Base-by-base conservation (phyloP, 2,888 invertebrate species). In the Papilio demoleus region DNA sequence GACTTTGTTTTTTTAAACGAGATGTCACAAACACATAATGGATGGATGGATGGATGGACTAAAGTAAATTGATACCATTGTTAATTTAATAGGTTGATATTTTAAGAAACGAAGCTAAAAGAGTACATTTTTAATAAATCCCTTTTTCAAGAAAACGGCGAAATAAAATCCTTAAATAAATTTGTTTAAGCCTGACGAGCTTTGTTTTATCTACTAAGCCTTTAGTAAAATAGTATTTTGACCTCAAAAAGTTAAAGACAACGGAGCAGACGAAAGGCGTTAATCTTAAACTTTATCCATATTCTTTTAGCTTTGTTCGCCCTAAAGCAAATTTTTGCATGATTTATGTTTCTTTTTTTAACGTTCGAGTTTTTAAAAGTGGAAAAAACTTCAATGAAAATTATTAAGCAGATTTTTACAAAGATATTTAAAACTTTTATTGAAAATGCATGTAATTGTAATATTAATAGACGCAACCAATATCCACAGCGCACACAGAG, bases 241-340 rank as follows among this genome's bases (percentile, higher is more conserved):
- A 67, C 60, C 61, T 60, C 17, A 17, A 50, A 66, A 19, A 1
- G 4, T 31, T 17, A 8, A 27, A 27, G 53, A 53, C 53, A 53
- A n/a, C 31, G n/a, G 31, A 53, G 31, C 53, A 53, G 53, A 31
- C 53, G 53, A 53, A 53, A 53, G 53, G 50, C 53, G 60, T 53
- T 61, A 50, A 61, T 67, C 67, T 67, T 40, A 4, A 61, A 61
- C 61, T 67, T 67, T 50, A n/a, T 34, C 14, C 22, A 14, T 6
- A 53, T 40, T 34, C 50, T 50, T 63, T 24, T 19, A 63, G 34
- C 50, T 63, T 47, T 34, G 24, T 45, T 14, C 36, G 22, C 14
- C 24, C 4, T 50, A 4, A 36, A 63, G 19, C 36, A 64, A 38
- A 31, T 53, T 53, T n/a, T 53, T 31, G 31, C 53, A 17, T 53